These are phyloP conservation scores for Sylvia atricapilla DNA, from an alignment of 2,113 vertebrate genomes.

Conservation along the genomic window DNA sequence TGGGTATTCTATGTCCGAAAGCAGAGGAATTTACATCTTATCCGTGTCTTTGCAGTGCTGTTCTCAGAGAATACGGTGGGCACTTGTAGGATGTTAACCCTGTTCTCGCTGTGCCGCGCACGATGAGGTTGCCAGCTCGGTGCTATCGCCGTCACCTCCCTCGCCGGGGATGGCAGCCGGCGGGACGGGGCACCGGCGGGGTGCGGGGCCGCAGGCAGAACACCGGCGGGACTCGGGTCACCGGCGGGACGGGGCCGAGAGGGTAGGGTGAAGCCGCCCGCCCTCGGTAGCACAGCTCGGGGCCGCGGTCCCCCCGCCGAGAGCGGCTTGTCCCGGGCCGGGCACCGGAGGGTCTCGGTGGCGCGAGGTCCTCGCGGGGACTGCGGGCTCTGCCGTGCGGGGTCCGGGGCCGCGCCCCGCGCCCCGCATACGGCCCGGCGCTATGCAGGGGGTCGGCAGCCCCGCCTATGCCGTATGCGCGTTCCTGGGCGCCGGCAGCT, in stretches of 20 bases:
- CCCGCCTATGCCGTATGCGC: neutral
- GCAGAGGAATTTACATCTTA: neutral
- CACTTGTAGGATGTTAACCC: neutral
- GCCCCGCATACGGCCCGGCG: neutral
- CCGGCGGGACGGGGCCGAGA: neutral
- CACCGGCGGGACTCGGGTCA: no score
- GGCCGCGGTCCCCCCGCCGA: neutral
- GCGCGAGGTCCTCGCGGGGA: neutral
- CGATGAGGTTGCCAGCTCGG: neutral
- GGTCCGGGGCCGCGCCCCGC: neutral
- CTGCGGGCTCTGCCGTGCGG: neutral
- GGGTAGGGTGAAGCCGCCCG: neutral
- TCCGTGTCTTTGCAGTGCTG: fast-evolving
- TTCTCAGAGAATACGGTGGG: neutral
- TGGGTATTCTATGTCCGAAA: no score
- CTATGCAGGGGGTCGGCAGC: neutral
- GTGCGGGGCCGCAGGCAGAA: neutral
- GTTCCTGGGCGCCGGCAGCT: neutral
- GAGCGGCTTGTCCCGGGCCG: neutral
- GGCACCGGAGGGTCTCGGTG: neutral
- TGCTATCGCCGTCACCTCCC: neutral
- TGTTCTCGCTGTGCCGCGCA: neutral
- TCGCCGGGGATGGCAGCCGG: neutral
- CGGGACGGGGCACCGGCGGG: neutral
- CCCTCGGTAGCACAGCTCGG: neutral